Evolutionary conservation across 2,113 vertebrate genomes (phyloP), one percentile per base, ranked within the genome.

Genomic region (Macquaria australasica): DNA sequence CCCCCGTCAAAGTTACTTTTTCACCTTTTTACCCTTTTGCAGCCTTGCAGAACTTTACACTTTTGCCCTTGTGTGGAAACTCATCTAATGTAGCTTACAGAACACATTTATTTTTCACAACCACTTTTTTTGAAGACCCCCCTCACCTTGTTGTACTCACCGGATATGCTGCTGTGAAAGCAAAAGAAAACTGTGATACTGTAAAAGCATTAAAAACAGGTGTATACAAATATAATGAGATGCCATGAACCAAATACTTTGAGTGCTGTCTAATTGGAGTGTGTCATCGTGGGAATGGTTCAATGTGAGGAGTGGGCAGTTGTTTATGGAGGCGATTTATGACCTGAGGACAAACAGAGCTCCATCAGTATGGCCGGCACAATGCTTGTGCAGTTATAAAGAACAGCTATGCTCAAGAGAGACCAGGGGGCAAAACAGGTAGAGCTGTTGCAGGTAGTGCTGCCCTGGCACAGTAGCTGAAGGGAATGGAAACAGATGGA

Each of bases 401-500:
- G 79, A 78, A 77, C 78, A 70, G 71, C 59, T 21, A 48, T 76
- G 63, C 78, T 75, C 77, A 16, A 55, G 56, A 79, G 74, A 84
- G 74, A 89, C 80, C 12, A 71, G 85, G 66, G 88, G 91, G 77
- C 80, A 88, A 72, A 75, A 51, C 73, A 85, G 88, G 89, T 82
- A 89, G 77, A 86, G 60, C 69, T 70, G 20, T 60, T 79, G 79
- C 87, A 63, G 43, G 23, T 72, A 25, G 79, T 18, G 8, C 16
- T 55, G 56, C 82, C 79, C 77, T 62, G 84, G 70, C 79, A 68
- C 81, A 34, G 80, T 37, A 79, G 82, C 83, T 74, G 80, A 77
- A 66, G 82, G 84, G 83, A 90, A 88, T 73, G 37, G 73, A 82
- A 85, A 87, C 80, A 69, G 89, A 93, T 86, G 89, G 88, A 88